Evolutionary conservation across 2,888 invertebrate species (phyloP).

Genomic region (Drosophila suboccidentalis): DNA sequence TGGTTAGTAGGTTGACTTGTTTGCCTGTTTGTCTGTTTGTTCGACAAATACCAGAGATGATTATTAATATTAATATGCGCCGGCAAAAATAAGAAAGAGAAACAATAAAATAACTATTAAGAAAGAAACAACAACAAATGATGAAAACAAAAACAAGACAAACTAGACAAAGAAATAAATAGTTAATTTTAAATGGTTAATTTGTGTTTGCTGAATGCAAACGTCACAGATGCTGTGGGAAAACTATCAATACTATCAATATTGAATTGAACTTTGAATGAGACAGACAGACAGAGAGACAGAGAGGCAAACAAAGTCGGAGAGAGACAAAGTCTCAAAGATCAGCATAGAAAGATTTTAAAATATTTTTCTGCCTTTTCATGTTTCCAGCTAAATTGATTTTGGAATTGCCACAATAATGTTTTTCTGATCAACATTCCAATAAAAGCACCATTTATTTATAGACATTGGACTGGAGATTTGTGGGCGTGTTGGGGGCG

Average conservation of each 20-base stretch:
- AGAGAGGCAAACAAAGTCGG: neutral
- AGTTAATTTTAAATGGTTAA: constrained; percentile 6
- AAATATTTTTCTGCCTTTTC: constrained; percentile 42
- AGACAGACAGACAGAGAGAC: neutral
- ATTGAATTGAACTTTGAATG: constrained; percentile 29
- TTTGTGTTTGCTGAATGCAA: constrained; percentile 11
- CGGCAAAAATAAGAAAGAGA: constrained; percentile 40
- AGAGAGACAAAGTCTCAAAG: neutral
- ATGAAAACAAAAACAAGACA: constrained; percentile 13
- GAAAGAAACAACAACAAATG: constrained; percentile 7
- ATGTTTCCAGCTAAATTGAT: constrained; percentile 50
- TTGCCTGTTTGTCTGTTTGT: constrained; percentile 52
- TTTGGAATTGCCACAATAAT: constrained; percentile 55
- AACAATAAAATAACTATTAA: neutral
- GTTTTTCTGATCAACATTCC: neutral
- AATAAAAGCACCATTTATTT: constrained; percentile 41
- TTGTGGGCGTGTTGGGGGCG: neutral
- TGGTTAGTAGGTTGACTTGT: constrained; percentile 59
- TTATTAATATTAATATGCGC: constrained; percentile 59
- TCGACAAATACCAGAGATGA: constrained; percentile 58
- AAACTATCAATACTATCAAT: constrained; percentile 29
- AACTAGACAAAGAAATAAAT: constrained; percentile 24
- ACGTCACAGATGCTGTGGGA: constrained; percentile 43
- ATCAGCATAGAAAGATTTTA: neutral
- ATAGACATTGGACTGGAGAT: constrained; percentile 4